Evolutionary conservation across 2,888 invertebrate genomes (phyloP), one percentile per base, ranked within the genome.

Genomic region (Bimastos eiseni): DNA sequence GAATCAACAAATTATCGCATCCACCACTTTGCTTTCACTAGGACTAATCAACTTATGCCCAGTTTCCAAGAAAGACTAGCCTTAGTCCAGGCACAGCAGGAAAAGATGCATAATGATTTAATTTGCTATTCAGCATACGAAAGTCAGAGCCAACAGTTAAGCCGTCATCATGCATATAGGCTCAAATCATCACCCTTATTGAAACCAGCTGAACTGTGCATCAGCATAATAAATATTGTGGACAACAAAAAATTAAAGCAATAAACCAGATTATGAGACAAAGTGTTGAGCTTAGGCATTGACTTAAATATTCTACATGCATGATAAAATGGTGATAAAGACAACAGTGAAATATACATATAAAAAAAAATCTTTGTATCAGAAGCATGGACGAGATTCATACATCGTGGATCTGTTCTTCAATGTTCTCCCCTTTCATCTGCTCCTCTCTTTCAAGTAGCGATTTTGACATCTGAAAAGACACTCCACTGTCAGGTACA

Each of bases 381-480:
- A 70, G n/a, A 70, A 70, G 70, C 11, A 70, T n/a, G 70, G 30
- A 70, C n/a, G 13, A n/a, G n/a, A n/a, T 70, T 70, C 70, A 11
- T 70, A 70, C 70, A 70, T 70, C 70, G 70, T 70, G 70, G 70
- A 70, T 70, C 30, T 70, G 70, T 70, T 70, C 70, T 70, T 70
- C 70, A n/a, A 70, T 70, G 30, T 30, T n/a, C 30, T n/a, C 70
- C 1, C 30, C 70, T 70, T 30, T 70, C 70, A 70, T 6, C n/a
- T 70, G 70, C n/a, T 70, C 0, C 70, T 70, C 70, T 70, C 8
- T 70, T 70, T 70, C 70, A n/a, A n/a, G n/a, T n/a, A 11, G 70
- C n/a, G 70, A 13, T 11, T 70, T 70, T n/a, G 70, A n/a, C n/a
- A n/a, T n/a, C 70, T n/a, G 70, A 70, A n/a, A 70, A 11, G 70